Percentiles rank a stretch among this genome's conserved stretches.
Evolutionary conservation across 2,113 vertebrate genomes (phyloP).

Genomic region (Cynocephalus volans): DNA sequence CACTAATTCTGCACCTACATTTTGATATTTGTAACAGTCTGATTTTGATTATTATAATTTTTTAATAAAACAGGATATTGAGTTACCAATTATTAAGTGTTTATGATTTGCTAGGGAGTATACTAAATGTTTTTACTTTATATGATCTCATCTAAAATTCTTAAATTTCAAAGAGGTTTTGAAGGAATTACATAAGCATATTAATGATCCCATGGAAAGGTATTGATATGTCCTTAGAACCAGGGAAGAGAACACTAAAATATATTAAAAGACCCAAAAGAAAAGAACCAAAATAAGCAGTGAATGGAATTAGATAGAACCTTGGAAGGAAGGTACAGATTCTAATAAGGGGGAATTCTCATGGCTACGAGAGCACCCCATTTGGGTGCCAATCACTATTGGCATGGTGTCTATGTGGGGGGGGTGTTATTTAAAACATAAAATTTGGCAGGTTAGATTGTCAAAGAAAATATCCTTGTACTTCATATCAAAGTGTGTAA

Average conservation of each 20-base stretch:
- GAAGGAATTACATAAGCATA: neutral
- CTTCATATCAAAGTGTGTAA: neutral
- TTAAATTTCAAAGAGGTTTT: slow-evolving; percentile 14
- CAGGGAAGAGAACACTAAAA: neutral
- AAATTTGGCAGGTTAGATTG: no score
- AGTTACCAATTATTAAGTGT: neutral
- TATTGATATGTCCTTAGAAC: neutral
- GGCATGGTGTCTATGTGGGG: no score
- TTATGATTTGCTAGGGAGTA: neutral
- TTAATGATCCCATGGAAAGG: neutral
- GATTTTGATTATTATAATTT: neutral
- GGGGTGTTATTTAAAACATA: no score
- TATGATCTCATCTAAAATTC: neutral
- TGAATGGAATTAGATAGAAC: neutral
- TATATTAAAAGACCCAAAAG: neutral
- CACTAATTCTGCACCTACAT: neutral
- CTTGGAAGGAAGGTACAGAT: neutral
- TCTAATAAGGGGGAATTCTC: neutral
- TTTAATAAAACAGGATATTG: neutral
- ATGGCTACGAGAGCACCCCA: neutral
- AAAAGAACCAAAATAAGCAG: neutral
- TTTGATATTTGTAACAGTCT: neutral
- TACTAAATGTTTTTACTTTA: neutral
- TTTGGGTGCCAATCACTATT: neutral
- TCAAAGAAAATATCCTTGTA: neutral